A percentile compares a stretch with the other conserved stretches of the same genome.
Evolutionary conservation across 2,888 invertebrate species (phyloP).

Genomic region (Acrobasis repandana): DNA sequence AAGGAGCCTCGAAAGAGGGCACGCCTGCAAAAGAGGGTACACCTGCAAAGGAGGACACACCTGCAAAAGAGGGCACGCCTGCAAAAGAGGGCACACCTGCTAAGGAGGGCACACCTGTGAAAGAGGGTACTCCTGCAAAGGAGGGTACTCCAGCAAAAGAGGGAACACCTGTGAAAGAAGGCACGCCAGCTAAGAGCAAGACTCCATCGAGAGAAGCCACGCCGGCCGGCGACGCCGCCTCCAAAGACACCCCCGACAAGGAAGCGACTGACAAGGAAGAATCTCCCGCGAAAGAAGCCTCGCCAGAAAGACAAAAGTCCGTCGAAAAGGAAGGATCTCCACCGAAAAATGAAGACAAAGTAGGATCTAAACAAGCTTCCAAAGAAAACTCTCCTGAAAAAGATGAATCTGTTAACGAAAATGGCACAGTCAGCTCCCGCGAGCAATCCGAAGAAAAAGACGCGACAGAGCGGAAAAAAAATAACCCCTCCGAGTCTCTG

Average conservation of each 20-base stretch:
- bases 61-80: slow-evolving; percentile 45
- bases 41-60: slow-evolving; percentile 38
- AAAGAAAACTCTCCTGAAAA: slow-evolving; percentile 62
- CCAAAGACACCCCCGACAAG: slow-evolving; percentile 33
- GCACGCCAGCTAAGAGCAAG: slow-evolving; percentile 33
- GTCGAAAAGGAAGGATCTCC: slow-evolving; percentile 51
- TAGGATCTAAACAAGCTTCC: slow-evolving; percentile 50
- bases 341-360: slow-evolving; percentile 45
- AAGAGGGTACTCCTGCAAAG: slow-evolving; percentile 45
- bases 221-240: slow-evolving; percentile 31
- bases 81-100: slow-evolving; percentile 26
- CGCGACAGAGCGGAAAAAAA: slow-evolving; percentile 54
- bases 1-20: slow-evolving; percentile 41
- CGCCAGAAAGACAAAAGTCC: slow-evolving; percentile 53
- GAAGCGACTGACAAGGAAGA: slow-evolving; percentile 31
- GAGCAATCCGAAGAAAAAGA: slow-evolving; percentile 71
- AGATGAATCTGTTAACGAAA: slow-evolving; percentile 61
- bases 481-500: slow-evolving; percentile 67
- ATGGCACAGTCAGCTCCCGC: slow-evolving; percentile 71
- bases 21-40: slow-evolving; percentile 40
- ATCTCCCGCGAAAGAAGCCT: slow-evolving; percentile 38
- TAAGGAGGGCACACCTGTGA: slow-evolving; percentile 42
- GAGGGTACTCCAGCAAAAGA: slow-evolving; percentile 45
- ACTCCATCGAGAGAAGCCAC: slow-evolving; percentile 45
- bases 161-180: slow-evolving; percentile 36